phyloP scores from a whole-genome alignment of 2,113 vertebrate species.

The Nothobranchius furzeri region DNA sequence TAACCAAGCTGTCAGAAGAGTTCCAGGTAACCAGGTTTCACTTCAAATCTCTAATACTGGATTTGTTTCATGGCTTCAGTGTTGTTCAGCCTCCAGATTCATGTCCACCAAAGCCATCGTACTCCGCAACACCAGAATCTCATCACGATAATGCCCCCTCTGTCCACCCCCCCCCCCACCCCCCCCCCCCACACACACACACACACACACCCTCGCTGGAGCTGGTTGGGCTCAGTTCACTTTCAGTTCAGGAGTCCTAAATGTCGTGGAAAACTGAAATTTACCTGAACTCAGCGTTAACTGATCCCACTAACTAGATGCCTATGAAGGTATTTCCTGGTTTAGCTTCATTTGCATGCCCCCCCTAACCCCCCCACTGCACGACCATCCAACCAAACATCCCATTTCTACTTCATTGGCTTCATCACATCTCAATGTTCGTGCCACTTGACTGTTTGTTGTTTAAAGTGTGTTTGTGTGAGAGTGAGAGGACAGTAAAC shows the following conservation, averaged over 20 bases:
- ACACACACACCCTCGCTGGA: constrained; percentile 7
- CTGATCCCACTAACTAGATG: constrained; percentile 7
- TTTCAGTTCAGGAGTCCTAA: constrained; percentile 34
- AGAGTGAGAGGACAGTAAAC: constrained; percentile 1
- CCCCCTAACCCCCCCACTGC: constrained; percentile 49
- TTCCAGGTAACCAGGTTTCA: constrained; percentile 81
- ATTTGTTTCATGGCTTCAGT: constrained; percentile 86
- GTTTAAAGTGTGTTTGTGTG: constrained; percentile 15
- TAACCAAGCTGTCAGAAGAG: constrained; percentile 85
- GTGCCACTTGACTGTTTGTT: constrained; percentile 24
- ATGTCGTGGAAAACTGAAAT: too few species aligned
- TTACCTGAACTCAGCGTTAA: constrained; percentile 14
- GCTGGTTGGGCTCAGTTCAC: constrained; percentile 32
- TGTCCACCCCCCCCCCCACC: not conserved
- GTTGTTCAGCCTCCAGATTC: constrained; percentile 65
- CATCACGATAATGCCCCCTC: constrained; percentile 1
- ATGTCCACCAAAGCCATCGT: constrained; percentile 50
- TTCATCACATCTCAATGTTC: constrained; percentile 22
- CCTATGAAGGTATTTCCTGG: not conserved
- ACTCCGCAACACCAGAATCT: constrained; percentile 21
- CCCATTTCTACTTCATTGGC: constrained; percentile 17
- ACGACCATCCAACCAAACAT: constrained; percentile 64
- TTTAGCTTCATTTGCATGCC: constrained; percentile 48
- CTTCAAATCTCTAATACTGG: constrained; percentile 78
- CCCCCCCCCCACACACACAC: constrained; percentile 11